phyloP scores from a whole-genome alignment of 2,797 vertebrate genomes.

The Buceros bicornis region DNA sequence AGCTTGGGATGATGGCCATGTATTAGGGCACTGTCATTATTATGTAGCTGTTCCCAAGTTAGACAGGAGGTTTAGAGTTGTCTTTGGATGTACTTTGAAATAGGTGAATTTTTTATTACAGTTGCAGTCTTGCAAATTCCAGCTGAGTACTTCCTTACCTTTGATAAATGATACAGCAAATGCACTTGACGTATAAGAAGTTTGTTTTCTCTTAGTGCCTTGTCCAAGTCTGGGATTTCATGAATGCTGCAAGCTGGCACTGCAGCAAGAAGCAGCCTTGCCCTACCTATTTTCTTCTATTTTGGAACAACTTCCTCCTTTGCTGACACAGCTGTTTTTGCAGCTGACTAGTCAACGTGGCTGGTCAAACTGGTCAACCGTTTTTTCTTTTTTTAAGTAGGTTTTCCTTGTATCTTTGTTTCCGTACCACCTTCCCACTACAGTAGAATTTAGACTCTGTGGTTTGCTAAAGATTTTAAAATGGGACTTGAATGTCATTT shows the following conservation, averaged over 20 bases:
- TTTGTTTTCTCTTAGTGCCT: not conserved
- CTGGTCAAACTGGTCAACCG: not conserved
- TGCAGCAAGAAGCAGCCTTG: not conserved
- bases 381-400: not conserved
- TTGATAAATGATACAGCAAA: not conserved
- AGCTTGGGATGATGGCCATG: not conserved
- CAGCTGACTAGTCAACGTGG: not conserved
- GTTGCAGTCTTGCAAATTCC: not conserved
- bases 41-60: not conserved
- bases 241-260: not conserved
- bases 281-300: not conserved
- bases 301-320: not conserved
- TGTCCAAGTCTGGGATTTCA: not conserved
- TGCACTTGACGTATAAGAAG: not conserved
- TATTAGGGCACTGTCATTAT: not conserved
- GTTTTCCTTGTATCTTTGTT: not conserved
- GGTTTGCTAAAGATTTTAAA: not conserved
- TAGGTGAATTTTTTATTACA: not conserved
- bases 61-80: not conserved
- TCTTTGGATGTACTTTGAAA: not conserved
- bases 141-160: not conserved
- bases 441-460: not conserved
- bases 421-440: not conserved
- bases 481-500: not conserved
- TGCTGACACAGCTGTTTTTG: not conserved